Evolutionary conservation across 2,113 vertebrate genomes (phyloP), one percentile per base, ranked within the genome.

Genomic region (Campylomormyrus numenius): DNA sequence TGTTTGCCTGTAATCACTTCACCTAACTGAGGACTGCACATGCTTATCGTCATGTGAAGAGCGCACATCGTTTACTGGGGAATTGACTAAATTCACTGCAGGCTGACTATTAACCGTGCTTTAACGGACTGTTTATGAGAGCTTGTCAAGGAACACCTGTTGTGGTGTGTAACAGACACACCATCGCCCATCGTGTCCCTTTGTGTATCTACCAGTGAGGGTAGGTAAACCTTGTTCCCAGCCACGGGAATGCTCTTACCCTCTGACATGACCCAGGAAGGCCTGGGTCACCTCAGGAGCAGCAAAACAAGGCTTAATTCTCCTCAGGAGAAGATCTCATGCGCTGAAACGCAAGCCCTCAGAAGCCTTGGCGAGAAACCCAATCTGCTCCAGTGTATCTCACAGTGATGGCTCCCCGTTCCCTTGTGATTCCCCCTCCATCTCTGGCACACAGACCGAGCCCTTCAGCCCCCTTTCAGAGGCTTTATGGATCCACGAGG

Each of bases 321-420:
- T 94, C 48, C 90, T 93, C 91, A n/a, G 85, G 91, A 89, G 92
- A 93, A 92, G 92, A 91, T 90, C 49, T 93, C 93, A 90, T 86
- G 90, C 90, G 15, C 6, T 91, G 94, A 94, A 95, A 94, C 85
- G 91, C 93, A 93, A 94, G 88, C 83, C 45, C 83, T 48, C 35
- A 46, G n/a, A 85, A 48, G 90, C 92, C 94, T 91, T 92, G 87
- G 93, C 91, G 91, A 92, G 94, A 94, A 95, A 95, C 90, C 91
- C 92, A 93, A 94, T 94, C 92, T 91, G 84, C 89, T 91, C 88
- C 86, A 87, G 27, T 52, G 52, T 48, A 90, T 92, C 92, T 10
- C 11, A 13, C 10, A 5, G 88, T 91, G 89, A 92, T 92, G 88
- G 91, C 89, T 27, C 92, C 89, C 88, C 89, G 91, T 87, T 91